A percentile compares a stretch with the other conserved stretches of the same genome.
Evolutionary conservation across 2,888 invertebrate species (phyloP).

Genomic region (Pinctada fucata): DNA sequence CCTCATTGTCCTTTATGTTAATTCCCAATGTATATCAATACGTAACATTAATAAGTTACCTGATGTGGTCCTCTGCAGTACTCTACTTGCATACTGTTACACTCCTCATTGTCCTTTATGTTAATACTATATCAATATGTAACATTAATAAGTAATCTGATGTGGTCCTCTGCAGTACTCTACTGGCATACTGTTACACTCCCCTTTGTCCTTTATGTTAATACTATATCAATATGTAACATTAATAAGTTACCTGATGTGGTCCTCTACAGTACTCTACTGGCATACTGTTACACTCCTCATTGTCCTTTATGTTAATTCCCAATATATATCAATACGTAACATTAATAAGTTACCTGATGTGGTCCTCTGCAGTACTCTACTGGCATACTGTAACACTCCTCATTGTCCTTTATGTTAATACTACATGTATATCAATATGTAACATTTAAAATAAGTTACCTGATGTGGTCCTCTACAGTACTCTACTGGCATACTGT

Average conservation of each 20-base stretch:
- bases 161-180: too few species aligned
- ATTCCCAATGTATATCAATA: too few species aligned
- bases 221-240: too few species aligned
- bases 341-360: constrained; percentile 15
- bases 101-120: constrained; percentile 24
- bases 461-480: constrained; percentile 32
- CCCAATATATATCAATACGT: too few species aligned
- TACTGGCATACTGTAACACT: constrained; percentile 32
- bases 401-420: constrained; percentile 16
- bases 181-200: too few species aligned
- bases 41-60: constrained; percentile 11
- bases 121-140: too few species aligned
- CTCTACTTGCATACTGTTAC: constrained; percentile 28
- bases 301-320: constrained; percentile 1
- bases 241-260: constrained; percentile 22
- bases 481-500: constrained; percentile 19
- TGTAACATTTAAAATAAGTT: constrained; percentile 1
- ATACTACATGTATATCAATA: too few species aligned
- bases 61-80: constrained; percentile 24
- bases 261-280: constrained; percentile 20
- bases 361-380: constrained; percentile 19
- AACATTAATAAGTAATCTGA: too few species aligned
- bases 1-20: constrained; percentile 16
- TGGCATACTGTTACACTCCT: constrained; percentile 36
- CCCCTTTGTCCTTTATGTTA: too few species aligned